These are phyloP conservation scores for Geococcyx californianus DNA, from an alignment of 2,113 vertebrate species.

Conservation along the genomic window DNA sequence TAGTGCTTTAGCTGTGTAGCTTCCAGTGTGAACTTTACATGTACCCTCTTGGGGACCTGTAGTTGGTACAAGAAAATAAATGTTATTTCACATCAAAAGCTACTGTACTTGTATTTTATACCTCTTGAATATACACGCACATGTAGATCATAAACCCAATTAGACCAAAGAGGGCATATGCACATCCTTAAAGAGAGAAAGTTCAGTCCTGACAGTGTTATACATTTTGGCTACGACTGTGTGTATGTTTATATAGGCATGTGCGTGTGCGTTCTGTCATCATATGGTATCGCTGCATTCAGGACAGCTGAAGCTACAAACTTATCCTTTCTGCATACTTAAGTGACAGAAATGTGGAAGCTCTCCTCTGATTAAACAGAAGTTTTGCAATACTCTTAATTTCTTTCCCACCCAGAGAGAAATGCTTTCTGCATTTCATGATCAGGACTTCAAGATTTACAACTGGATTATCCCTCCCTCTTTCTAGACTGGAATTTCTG, in stretches of 20 bases:
- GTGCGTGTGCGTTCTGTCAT: conserved; percentile 47
- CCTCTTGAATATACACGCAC: not conserved
- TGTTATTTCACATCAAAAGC: conserved; percentile 16
- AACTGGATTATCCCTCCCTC: not conserved
- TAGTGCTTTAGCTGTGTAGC: not conserved
- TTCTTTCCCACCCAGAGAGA: not conserved
- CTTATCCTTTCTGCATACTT: conserved; percentile 40
- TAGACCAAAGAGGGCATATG: conserved; percentile 8
- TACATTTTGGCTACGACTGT: conserved; percentile 15
- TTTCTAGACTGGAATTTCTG: not conserved
- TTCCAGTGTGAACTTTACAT: not conserved
- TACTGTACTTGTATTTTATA: not conserved
- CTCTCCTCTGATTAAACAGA: conserved; percentile 10
- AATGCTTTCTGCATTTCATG: not conserved
- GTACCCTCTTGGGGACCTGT: not conserved
- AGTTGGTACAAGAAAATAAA: conserved; percentile 29
- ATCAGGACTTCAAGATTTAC: not conserved
- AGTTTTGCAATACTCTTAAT: conserved; percentile 16
- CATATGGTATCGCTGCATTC: not conserved
- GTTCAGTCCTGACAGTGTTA: conserved; percentile 23
- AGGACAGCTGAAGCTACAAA: conserved; percentile 35
- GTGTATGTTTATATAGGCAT: conserved; percentile 35
- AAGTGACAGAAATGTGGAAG: conserved; percentile 43
- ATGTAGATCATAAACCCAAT: not conserved
- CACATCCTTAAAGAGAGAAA: conserved; percentile 7